These are phyloP conservation scores for Antennarius maculatus DNA, from an alignment of 2,797 vertebrate genomes.

Conservation along the genomic window DNA sequence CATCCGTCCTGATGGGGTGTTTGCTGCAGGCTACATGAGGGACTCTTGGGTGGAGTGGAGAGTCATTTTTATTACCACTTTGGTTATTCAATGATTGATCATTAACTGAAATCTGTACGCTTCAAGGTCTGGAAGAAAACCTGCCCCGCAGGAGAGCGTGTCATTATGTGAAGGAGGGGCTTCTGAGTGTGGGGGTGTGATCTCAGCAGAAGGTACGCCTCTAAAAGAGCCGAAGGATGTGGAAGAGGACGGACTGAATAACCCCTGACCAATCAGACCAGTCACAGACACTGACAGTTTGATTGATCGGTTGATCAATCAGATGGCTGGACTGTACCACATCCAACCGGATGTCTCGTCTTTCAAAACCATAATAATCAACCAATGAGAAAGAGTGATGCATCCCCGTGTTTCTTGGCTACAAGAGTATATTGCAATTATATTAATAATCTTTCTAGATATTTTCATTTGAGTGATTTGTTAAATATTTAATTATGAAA, in stretches of 20 bases:
- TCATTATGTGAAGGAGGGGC: slow-evolving; percentile 9
- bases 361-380: neutral
- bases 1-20: too few relatives aligned
- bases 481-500: too few relatives aligned
- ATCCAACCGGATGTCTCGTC: neutral
- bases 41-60: too few relatives aligned
- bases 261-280: slow-evolving; percentile 58
- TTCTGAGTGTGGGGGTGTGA: neutral
- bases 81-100: neutral
- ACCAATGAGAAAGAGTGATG: too few relatives aligned
- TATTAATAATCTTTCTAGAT: too few relatives aligned
- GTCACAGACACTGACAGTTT: neutral
- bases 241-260: slow-evolving; percentile 56
- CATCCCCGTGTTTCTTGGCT: too few relatives aligned
- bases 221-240: slow-evolving; percentile 66
- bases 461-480: too few relatives aligned
- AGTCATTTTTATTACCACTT: neutral
- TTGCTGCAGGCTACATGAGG: too few relatives aligned
- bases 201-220: slow-evolving; percentile 15
- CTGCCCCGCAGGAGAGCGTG: neutral
- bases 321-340: neutral
- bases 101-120: neutral
- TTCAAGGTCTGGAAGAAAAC: slow-evolving; percentile 36
- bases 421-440: too few relatives aligned
- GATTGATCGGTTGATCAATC: neutral